Conservation (phyloP, 1,140 invertebrate genomes). For the Drosophila sturtevanti region DNA sequence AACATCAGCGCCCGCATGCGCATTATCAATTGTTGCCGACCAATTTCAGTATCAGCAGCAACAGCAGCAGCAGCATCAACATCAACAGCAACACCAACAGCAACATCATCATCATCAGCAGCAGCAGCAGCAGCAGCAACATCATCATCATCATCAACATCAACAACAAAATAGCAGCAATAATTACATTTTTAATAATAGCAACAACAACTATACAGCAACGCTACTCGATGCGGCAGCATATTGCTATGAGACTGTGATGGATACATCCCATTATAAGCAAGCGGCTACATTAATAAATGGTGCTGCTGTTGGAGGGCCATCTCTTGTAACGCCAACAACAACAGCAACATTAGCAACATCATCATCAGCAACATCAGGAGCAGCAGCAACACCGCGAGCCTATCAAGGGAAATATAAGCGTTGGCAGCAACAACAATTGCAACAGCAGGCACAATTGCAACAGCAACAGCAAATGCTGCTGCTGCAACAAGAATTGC, state of each 20-base stretch:
- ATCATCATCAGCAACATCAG: conserved; percentile 7
- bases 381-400: conserved; percentile 37
- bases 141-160: conserved; percentile 37
- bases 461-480: conserved; percentile 68
- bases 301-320: conserved; percentile 3
- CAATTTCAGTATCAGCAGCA: too few species aligned
- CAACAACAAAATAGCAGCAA: conserved; percentile 29
- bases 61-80: conserved; percentile 30
- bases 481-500: conserved; percentile 70
- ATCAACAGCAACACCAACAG: conserved; percentile 3
- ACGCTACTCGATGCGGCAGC: conserved; percentile 61
- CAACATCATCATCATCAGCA: conserved; percentile 3
- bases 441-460: conserved; percentile 68
- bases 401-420: conserved; percentile 72
- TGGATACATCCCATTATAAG: conserved; percentile 51
- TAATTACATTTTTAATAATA: conserved; percentile 32
- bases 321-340: conserved; percentile 21
- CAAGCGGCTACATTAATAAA: conserved; percentile 4
- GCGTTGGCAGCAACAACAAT: conserved; percentile 71
- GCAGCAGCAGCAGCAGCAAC: conserved; percentile 25
- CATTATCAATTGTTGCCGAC: too few species aligned
- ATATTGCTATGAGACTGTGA: conserved; percentile 64
- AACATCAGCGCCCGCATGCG: too few species aligned
- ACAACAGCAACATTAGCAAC: conserved; percentile 25
- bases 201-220: conserved; percentile 46